Evolutionary conservation across 2,113 vertebrate genomes (phyloP), one percentile per base, ranked within the genome.

Genomic region (Heterotilapia buettikoferi): DNA sequence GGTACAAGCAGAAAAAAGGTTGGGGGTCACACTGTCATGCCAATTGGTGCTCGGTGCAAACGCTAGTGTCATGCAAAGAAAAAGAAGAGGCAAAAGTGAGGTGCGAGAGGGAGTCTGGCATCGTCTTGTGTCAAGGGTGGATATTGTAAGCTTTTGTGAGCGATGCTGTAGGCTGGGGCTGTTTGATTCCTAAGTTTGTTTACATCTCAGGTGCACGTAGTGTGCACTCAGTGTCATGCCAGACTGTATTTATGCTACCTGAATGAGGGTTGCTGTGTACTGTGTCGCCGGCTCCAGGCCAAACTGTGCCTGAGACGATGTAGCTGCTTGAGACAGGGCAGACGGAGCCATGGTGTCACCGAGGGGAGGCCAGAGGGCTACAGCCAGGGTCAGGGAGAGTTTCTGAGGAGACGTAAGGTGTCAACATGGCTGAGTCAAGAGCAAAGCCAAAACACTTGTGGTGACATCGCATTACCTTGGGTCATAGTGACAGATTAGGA

Each of bases 21-120:
- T 87, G 88, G 92, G 94, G 94, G 94, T 93, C 93, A 94, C 83
- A 88, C 95, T 96, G 95, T 96, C 96, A 96, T 86, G 89, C 88
- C 93, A 84, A 96, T 95, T 95, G 93, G 89, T 66, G 88, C 84
- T 90, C 45, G 85, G 95, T 14, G 94, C 90, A 91, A 96, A 95
- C 86, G 9, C 61, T 59, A 53, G 13, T 87, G 94, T 94, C 93
- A 91, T 1, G 89, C 84, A 91, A 90, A 88, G 86, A 92, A 89
- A 86, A 79, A 89, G 76, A 10, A 73, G 59, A 91, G 92, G 88
- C 47, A 89, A 82, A 84, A 86, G 90, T 82, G 90, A 89, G 92
- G 92, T 45, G 88, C n/a, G 59, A 92, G 90, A 89, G 93, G 90
- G 93, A 90, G 82, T 81, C 83, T 84, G 92, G 90, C 92, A 90